phyloP scores from a whole-genome alignment of 1,140 invertebrate species.

The Camponotus pennsylvanicus region DNA sequence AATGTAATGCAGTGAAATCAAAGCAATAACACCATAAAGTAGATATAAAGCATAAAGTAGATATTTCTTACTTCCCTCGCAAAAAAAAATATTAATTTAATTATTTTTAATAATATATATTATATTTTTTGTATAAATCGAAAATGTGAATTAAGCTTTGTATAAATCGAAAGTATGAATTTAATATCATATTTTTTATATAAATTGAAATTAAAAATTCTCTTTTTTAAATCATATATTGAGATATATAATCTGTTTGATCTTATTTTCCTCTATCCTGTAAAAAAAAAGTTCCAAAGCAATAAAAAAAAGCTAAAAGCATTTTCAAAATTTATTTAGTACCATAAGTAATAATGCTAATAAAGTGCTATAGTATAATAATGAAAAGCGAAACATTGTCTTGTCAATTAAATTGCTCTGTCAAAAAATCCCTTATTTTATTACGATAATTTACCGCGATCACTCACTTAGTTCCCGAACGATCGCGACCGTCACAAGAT shows the following conservation, averaged over 20 bases:
- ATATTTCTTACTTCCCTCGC: not conserved
- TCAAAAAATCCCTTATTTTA: not conserved
- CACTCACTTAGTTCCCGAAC: conserved; percentile 44
- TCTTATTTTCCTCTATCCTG: not conserved
- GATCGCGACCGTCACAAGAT: not conserved
- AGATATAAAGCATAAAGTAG: too few relatives aligned
- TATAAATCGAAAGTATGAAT: too few relatives aligned
- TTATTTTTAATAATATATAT: not conserved
- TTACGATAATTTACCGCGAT: not conserved
- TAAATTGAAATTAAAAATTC: too few relatives aligned
- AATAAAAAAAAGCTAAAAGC: not conserved
- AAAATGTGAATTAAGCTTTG: too few relatives aligned
- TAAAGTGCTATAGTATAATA: not conserved
- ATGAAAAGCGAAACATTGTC: not conserved
- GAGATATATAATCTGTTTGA: not conserved
- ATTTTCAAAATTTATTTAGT: not conserved
- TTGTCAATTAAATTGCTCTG: not conserved
- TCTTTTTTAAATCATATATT: not conserved
- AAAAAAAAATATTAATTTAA: conserved; percentile 1
- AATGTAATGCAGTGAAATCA: conserved; percentile 22
- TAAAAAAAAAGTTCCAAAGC: not conserved
- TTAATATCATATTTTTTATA: too few relatives aligned
- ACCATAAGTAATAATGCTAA: too few relatives aligned
- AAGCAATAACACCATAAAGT: conserved; percentile 24
- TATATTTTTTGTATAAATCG: not conserved